A percentile compares a stretch with the other conserved stretches of the same genome.
phyloP scores from a whole-genome alignment of 2,888 invertebrate genomes.

The Heliconius sara region DNA sequence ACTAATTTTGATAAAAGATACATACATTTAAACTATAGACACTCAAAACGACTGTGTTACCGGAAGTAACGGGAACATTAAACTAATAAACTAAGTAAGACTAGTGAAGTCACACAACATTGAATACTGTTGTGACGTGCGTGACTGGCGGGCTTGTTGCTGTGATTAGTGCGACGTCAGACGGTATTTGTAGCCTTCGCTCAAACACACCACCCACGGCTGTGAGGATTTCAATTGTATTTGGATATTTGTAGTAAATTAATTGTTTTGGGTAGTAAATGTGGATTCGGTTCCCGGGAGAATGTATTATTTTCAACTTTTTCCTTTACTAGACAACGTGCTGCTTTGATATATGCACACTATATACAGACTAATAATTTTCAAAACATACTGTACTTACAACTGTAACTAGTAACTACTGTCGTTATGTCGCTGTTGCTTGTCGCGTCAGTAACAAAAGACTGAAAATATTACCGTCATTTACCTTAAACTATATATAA shows the following conservation, averaged over 20 bases:
- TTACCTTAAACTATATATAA: too few species aligned
- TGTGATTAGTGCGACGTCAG: slow-evolving; percentile 31
- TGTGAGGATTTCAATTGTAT: background rate
- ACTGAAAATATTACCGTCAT: too few species aligned
- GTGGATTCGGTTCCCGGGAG: background rate
- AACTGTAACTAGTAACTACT: too few species aligned
- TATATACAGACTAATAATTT: too few species aligned
- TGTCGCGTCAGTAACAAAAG: too few species aligned
- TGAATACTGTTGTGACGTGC: slow-evolving; percentile 32
- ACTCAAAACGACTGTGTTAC: background rate
- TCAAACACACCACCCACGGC: slow-evolving; percentile 7
- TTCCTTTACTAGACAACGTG: too few species aligned
- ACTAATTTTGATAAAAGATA: background rate
- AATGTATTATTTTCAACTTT: background rate
- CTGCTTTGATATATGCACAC: too few species aligned
- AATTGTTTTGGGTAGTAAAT: background rate
- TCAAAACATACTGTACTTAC: too few species aligned
- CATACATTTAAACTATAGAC: background rate
- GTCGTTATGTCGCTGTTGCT: too few species aligned
- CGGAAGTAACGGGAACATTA: background rate
- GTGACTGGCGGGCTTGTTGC: slow-evolving; percentile 27
- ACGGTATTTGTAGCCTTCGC: slow-evolving; percentile 26
- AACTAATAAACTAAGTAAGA: slow-evolving; percentile 15
- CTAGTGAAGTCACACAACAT: slow-evolving; percentile 30
- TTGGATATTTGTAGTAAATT: background rate